Base-by-base conservation (phyloP, 2,888 invertebrate genomes). In the Megastigmus dorsalis region DNA sequence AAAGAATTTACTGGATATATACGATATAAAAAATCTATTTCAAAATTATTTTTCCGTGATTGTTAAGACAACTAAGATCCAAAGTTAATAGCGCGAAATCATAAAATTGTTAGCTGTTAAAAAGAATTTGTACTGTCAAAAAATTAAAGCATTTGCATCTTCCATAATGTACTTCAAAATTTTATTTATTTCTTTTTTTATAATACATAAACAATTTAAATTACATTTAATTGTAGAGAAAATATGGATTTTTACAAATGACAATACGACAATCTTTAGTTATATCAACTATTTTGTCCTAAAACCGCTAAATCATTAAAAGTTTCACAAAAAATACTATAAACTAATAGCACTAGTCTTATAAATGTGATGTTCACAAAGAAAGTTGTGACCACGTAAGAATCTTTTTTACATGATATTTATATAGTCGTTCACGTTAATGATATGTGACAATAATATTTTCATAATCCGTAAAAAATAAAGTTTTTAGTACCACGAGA, bases 51-150 rank as follows among this genome's bases (percentile, higher is more conserved):
- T 18, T n/a, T 41, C 23, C 0, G 6, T 13, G n/a, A n/a, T 15
- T 15, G 0, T n/a, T 26, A 26, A 60, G 18, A 30, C 28, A 26
- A 15, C 6, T 30, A 9, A 48, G 50, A 50, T 68, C 26, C 57
- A 68, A 74, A 74, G 69, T 70, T 70, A 54, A 74, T 74, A 60
- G n/a, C n/a, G n/a, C n/a, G n/a, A n/a, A n/a, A n/a, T n/a, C n/a
- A n/a, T n/a, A 59, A 63, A 62, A 36, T 55, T 36, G 20, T 38
- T 48, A 33, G n/a, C n/a, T 57, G 45, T 33, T 5, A 52, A 55
- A n/a, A n/a, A n/a, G n/a, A n/a, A n/a, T n/a, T n/a, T 60, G 43
- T 55, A 45, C 45, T 28, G n/a, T 71, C 6, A 45, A 38, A 66
- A 38, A 48, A 60, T 43, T 23, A 59, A 71, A 74, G 62, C 36